Percentiles rank a stretch among this genome's conserved stretches.
phyloP scores from a whole-genome alignment of 2,797 vertebrate genomes.

The Danio albolineatus region DNA sequence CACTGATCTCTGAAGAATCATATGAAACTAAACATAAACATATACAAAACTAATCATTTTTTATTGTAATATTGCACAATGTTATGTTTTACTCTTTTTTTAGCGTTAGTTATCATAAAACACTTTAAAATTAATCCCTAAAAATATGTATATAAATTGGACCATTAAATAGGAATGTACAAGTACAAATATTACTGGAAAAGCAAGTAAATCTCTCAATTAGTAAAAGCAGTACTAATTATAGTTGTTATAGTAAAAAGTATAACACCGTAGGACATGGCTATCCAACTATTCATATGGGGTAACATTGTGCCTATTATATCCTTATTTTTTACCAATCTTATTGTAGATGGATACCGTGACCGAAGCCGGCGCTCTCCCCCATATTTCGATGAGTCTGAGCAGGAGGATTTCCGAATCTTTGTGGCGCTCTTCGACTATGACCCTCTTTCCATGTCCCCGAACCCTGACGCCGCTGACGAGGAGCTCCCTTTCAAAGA shows the following conservation, averaged over 20 bases:
- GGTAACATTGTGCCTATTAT: background rate
- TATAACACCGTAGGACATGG: background rate
- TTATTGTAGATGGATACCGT: slow-evolving; percentile 82
- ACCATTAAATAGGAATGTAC: too few species aligned
- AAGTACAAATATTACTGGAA: too few species aligned
- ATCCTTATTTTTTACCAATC: too few species aligned
- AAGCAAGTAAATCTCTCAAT: background rate
- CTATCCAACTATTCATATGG: background rate
- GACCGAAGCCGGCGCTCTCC: slow-evolving; percentile 82
- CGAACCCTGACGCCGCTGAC: slow-evolving; percentile 94
- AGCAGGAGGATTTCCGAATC: slow-evolving; percentile 90
- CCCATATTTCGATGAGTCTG: slow-evolving; percentile 90
- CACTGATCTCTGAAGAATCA: too few species aligned
- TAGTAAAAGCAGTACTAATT: background rate
- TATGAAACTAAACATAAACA: too few species aligned
- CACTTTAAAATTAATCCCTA: too few species aligned
- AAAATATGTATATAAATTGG: too few species aligned
- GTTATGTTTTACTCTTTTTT: too few species aligned
- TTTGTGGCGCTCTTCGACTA: slow-evolving; percentile 99
- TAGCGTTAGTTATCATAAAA: too few species aligned
- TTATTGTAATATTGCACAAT: too few species aligned
- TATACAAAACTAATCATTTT: background rate
- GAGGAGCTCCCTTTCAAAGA: slow-evolving; percentile 98
- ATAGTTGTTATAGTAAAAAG: background rate
- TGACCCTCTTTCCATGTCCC: slow-evolving; percentile 96